Base-by-base conservation (phyloP, 2,113 vertebrate species). In the Syngnathoides biaculeatus region DNA sequence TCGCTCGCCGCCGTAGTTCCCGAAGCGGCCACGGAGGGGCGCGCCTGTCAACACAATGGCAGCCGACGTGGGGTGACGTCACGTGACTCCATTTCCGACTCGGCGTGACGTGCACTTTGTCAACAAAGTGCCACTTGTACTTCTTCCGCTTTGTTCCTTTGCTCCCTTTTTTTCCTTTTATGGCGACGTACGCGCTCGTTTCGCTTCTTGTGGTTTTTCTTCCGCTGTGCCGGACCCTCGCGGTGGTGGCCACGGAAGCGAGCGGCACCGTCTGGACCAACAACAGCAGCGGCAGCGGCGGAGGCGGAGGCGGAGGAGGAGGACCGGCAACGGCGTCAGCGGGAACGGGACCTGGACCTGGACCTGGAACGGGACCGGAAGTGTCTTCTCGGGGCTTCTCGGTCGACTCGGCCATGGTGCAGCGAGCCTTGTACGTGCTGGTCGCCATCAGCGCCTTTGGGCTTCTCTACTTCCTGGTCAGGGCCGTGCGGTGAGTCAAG, bases 361-460 rank as follows among this genome's bases (percentile, higher is more conserved):
- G n/a, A n/a, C n/a, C n/a, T n/a, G n/a, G n/a, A n/a, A n/a, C n/a
- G n/a, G n/a, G 30, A 35, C 30, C 30, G 30, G 30, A 35, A 35
- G 30, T 35, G 0, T 1, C 5, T 40, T 1, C 5, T 40, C 1
- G 2, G 20, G 1, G 39, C 19, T 1, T 78, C 14, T 8, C 0
- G 1, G 72, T 77, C 65, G 73, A 81, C 79, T 62, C 78, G 69
- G 81, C 78, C 0, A 86, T 82, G 87, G 80, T 88, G 63, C 84
- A 83, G 72, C 12, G 87, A 74, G 83, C 83, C 65, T 72, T 87
- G 20, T 89, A 87, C 71, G 87, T 86, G 53, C 83, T 89, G 30
- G 78, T 89, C 65, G 79, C 48, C 14, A 48, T 87, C 81, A 87
- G 81, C 45, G 17, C 24, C 10, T 47, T 85, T 50, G 87, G 83